Conservation (phyloP, 2,888 invertebrate genomes). For the Brassicogethes aeneus region DNA sequence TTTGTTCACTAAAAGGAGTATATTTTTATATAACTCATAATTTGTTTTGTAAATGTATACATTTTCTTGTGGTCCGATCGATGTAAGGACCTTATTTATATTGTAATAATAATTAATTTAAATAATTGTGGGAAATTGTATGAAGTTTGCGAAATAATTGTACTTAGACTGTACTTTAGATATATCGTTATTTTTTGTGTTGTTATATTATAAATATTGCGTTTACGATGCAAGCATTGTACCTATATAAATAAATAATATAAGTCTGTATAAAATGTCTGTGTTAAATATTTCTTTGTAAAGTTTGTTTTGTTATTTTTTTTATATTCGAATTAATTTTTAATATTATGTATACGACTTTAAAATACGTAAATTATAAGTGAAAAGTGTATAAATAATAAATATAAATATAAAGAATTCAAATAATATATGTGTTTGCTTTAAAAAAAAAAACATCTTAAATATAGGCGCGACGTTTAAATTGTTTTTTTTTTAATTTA, state of each 20-base stretch:
- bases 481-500: background rate
- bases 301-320: constrained; percentile 4
- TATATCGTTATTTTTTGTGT: constrained; percentile 4
- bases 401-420: constrained; percentile 3
- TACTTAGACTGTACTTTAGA: constrained; percentile 4
- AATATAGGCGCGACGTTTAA: too few relatives aligned
- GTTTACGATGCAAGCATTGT: constrained; percentile 1
- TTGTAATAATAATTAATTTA: background rate
- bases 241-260: constrained; percentile 3
- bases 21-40: too few relatives aligned
- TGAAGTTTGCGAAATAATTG: background rate
- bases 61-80: background rate
- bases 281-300: constrained; percentile 2
- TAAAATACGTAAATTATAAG: constrained; percentile 3
- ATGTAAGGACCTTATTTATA: background rate
- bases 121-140: constrained; percentile 1
- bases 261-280: constrained; percentile 3
- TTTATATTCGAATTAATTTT: constrained; percentile 3
- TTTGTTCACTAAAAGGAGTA: too few relatives aligned
- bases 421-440: background rate
- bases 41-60: too few relatives aligned
- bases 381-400: constrained; percentile 2
- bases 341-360: constrained; percentile 3
- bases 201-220: constrained; percentile 1
- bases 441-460: too few relatives aligned